phyloP scores from a whole-genome alignment of 2,888 invertebrate species.

The Ochropleura plecta region DNA sequence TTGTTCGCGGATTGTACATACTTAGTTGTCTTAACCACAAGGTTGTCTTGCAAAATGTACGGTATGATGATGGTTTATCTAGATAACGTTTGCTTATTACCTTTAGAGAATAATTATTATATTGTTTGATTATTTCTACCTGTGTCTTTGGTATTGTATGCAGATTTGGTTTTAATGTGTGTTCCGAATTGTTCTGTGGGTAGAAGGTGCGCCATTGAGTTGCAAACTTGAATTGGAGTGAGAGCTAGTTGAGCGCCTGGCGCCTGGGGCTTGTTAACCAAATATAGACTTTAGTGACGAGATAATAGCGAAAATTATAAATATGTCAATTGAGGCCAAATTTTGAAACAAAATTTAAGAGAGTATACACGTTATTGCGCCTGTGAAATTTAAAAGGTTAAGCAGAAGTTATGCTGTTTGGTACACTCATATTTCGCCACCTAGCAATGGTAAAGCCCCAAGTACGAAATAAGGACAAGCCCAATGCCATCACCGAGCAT shows the following conservation, averaged over 20 bases:
- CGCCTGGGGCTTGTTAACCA: neutral
- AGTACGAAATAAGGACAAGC: neutral
- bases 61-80: conserved; percentile 60
- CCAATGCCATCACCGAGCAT: neutral
- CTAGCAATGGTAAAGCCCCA: neutral
- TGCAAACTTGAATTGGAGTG: conserved; percentile 16
- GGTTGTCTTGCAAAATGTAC: conserved; percentile 73
- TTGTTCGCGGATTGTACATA: conserved; percentile 70
- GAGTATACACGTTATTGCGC: neutral
- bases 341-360: neutral
- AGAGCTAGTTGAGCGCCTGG: conserved; percentile 2
- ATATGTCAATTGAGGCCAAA: too few species aligned
- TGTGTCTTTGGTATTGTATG: conserved; percentile 58
- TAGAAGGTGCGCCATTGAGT: conserved; percentile 26
- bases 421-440: neutral
- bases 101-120: conserved; percentile 57
- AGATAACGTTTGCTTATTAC: conserved; percentile 60
- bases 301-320: neutral
- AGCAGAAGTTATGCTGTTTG: neutral
- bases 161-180: conserved; percentile 43
- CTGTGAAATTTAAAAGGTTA: neutral
- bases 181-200: conserved; percentile 14
- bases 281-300: neutral
- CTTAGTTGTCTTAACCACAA: conserved; percentile 70
- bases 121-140: conserved; percentile 58